Evolutionary conservation across 1,140 invertebrate genomes (phyloP), one percentile per base, ranked within the genome.

Genomic region (Ostrea edulis): DNA sequence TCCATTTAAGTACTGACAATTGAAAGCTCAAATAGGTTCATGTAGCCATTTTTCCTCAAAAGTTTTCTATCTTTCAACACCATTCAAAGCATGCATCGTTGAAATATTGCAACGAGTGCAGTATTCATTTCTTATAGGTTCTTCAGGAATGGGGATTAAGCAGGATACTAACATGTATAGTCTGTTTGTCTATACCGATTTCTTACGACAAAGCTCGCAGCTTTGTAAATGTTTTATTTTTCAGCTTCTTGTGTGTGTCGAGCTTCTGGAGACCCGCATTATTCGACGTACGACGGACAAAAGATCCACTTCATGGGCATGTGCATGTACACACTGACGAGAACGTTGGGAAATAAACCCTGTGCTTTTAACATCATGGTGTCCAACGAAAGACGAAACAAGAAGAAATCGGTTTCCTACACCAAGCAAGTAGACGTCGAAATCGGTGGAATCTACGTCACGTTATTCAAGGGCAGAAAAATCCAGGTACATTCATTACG

Each of bases 201-300:
- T 44, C 35, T 44, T 44, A 1, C 35, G 14, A 84, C 91, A 7
- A 88, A 53, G 11, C 35, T 11, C 25, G 22, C 7, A 91, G 88
- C 20, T n/a, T 11, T 51, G 17, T 81, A 17, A 22, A 81, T 25
- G 17, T 81, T 25, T 14, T 35, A 44, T 44, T 44, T n/a, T 88
- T 25, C 90, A 97, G 96, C 95, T 87, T 97, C 98, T 84, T 97
- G 97, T 9, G 97, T 97, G 0, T 98, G 98, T 94, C 97, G 97
- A 0, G 97, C 98, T 0, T 98, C 97, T 92, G 98, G 98, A 0
- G 98, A 98, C 94, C 98, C 98, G 0, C 98, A 98, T 93, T 98
- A 98, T 93, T 96, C 97, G 88, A 98, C 98, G 12, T 99, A 98
- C 92, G 98, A 99, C 92, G 98, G 98, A 20, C 97, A 97, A 92